Conservation (phyloP, 2,797 vertebrate species). For the Garrulus glandarius region DNA sequence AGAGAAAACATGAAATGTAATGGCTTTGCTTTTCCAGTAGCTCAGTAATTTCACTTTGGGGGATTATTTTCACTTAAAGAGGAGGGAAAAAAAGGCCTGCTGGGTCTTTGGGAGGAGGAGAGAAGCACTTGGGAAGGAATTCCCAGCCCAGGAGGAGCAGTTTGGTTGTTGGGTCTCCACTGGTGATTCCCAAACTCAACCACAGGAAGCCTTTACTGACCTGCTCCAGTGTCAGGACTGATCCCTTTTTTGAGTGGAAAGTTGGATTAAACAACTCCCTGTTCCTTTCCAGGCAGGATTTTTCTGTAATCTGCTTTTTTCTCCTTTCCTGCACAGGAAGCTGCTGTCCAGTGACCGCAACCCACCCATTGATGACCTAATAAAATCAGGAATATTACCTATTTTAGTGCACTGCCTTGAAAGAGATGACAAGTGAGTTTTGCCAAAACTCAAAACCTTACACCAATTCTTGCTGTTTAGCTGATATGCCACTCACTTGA, state of each 20-base stretch:
- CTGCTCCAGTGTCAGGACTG: background rate
- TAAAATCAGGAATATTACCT: slow-evolving; percentile 98
- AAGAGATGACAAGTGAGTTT: slow-evolving; percentile 97
- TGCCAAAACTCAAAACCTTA: fast-evolving
- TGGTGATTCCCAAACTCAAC: background rate
- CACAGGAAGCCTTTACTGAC: background rate
- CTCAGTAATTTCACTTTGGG: background rate
- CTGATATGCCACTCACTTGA: background rate
- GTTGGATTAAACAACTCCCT: background rate
- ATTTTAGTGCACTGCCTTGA: slow-evolving; percentile 99
- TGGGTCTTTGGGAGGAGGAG: background rate
- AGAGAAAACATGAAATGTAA: background rate
- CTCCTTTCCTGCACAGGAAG: slow-evolving; percentile 79
- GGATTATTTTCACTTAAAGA: background rate
- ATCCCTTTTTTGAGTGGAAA: fast-evolving
- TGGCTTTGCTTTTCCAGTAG: background rate
- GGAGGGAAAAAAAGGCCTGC: background rate
- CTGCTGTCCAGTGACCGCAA: slow-evolving; percentile 98
- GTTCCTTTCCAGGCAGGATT: background rate
- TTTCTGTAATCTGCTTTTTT: background rate
- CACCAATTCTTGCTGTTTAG: background rate
- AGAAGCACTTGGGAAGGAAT: too few relatives aligned
- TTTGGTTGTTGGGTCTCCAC: background rate
- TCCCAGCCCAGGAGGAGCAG: background rate
- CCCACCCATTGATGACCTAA: slow-evolving; percentile 97